phyloP scores from a whole-genome alignment of 2,113 vertebrate genomes.

The Xiphias gladius region DNA sequence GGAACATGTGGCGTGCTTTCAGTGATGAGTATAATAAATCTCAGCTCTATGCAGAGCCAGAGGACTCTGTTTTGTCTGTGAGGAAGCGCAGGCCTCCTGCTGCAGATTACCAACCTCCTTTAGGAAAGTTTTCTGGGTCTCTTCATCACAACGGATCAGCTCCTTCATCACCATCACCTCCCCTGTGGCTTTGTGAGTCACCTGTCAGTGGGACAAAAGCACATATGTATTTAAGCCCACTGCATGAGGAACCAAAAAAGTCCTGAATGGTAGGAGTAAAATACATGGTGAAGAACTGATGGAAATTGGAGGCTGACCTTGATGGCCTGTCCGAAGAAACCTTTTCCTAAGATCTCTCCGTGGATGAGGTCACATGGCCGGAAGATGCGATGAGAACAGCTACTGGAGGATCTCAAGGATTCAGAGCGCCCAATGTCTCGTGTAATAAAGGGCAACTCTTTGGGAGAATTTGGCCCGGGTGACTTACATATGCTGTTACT shows the following conservation, averaged over 20 bases:
- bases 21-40: constrained; percentile 38
- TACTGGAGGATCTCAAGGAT: constrained; percentile 91
- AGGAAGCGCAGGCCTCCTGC: constrained; percentile 35
- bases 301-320: constrained; percentile 86
- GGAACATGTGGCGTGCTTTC: constrained; percentile 28
- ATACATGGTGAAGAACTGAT: neutral
- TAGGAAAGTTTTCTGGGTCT: constrained; percentile 97
- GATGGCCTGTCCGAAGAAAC: constrained; percentile 97
- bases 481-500: constrained; percentile 97
- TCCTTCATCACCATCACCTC: constrained; percentile 99
- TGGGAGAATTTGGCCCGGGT: constrained; percentile 91
- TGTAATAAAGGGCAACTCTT: constrained; percentile 85
- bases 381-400: constrained; percentile 96
- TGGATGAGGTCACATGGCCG: constrained; percentile 96
- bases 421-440: constrained; percentile 95
- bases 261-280: neutral
- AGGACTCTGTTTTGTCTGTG: constrained; percentile 30
- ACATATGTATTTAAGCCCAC: neutral
- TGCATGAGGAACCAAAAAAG: neutral
- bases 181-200: constrained; percentile 96
- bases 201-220: constrained; percentile 80
- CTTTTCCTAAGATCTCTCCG: constrained; percentile 95
- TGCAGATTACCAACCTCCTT: constrained; percentile 88
- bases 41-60: constrained; percentile 17
- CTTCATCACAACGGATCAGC: constrained; percentile 96